A percentile compares a stretch with the other conserved stretches of the same genome.
Evolutionary conservation across 1,140 invertebrate genomes (phyloP).

Genomic region (Diorhabda sublineata): DNA sequence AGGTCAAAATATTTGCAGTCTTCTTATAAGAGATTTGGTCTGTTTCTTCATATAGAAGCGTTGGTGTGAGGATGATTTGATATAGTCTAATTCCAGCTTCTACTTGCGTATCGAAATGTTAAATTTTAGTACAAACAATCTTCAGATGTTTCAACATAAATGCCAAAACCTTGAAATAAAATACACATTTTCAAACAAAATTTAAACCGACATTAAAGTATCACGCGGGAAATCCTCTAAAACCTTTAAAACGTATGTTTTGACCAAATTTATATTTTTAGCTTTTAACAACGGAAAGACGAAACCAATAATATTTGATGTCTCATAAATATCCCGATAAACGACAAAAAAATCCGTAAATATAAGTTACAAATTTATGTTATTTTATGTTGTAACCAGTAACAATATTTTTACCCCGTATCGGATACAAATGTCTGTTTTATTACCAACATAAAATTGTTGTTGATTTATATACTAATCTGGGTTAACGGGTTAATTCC

Average conservation of each 20-base stretch:
- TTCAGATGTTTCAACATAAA: too few species aligned
- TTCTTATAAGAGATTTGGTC: too few species aligned
- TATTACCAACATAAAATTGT: background rate
- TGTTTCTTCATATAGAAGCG: too few species aligned
- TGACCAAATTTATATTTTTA: background rate
- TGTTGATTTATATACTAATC: background rate
- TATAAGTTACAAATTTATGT: background rate
- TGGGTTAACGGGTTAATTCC: background rate
- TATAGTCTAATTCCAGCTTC: too few species aligned
- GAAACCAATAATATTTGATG: background rate
- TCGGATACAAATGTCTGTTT: background rate
- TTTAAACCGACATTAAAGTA: too few species aligned
- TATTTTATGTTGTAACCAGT: conserved; percentile 1
- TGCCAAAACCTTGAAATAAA: too few species aligned
- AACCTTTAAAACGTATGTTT: background rate
- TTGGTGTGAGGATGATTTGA: too few species aligned
- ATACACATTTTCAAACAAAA: too few species aligned
- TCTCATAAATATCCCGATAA: background rate
- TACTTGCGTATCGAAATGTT: too few species aligned
- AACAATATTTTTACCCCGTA: conserved; percentile 1
- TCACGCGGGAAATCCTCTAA: too few species aligned
- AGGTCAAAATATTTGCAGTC: too few species aligned
- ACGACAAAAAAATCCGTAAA: background rate
- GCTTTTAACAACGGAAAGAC: background rate
- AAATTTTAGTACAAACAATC: too few species aligned